Evolutionary conservation across 2,797 vertebrate species (phyloP), one percentile per base, ranked within the genome.

Genomic region (Galago senegalensis): DNA sequence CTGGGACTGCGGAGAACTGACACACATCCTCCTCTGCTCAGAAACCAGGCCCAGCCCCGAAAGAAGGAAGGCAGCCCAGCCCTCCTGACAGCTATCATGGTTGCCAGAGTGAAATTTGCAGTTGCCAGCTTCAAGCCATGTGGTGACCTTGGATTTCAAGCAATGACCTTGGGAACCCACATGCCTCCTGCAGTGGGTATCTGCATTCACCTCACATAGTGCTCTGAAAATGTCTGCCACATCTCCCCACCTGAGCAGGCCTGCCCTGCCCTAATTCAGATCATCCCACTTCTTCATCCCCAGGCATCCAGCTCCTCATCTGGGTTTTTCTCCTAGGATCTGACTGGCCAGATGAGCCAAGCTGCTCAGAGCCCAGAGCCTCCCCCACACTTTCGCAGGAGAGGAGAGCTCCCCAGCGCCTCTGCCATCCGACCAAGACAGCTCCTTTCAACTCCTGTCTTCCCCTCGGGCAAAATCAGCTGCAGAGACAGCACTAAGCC

Each of bases 391-490:
- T 95, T 95, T 83, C 91, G 16, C 82, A 2, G 0, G 75, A 97
- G 96, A 96, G 72, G 93, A 97, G 77, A 91, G 82, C 77, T 96
- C 95, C 97, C 96, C 79, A 72, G 97, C 56, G 82, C 96, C 98
- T 96, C 85, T 40, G 67, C 60, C 96, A 96, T 86, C 96, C 96
- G 89, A 96, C 98, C 97, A 97, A 93, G 96, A 97, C 95, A 97
- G 96, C 85, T 97, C 91, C 98, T 98, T 98, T 98, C 98, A 98
- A 97, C 97, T 98, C 96, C 95, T 92, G 75, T 95, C 97, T 75
- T 97, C 86, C 98, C 98, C 98, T 98, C 79, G 3, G 98, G 98
- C 98, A 96, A 98, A 98, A 98, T 98, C 98, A 98, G 96, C 97
- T 92, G 97, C 98, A 95, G 90, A 97, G 98, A 91, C 98, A 91